Base-by-base conservation (phyloP, 2,113 vertebrate species). In the Elachura formosa region DNA sequence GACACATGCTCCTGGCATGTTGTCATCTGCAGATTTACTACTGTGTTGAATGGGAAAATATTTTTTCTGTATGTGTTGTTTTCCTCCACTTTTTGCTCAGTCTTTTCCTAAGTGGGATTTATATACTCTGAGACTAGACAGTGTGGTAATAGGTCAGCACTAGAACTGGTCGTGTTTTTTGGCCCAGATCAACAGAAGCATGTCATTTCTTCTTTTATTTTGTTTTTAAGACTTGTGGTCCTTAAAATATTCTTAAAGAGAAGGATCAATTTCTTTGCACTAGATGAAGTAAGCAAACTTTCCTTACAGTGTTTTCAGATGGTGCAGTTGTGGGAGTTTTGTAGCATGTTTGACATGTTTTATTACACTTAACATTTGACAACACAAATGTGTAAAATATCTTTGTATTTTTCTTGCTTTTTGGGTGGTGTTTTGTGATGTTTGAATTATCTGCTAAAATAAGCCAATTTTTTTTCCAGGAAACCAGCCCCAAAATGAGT, bases 1-100 rank as follows among this genome's bases (percentile, higher is more conserved):
- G 0, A n/a, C 46, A 22, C 46, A 40, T 0, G 1, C 18, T 62
- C 29, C 14, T 10, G 62, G 46, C 18, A 51, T 77, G 17, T 14
- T 62, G 45, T 40, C 2, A 2, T 75, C n/a, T 4, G 5, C 58
- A 63, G 41, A 41, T 63, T 28, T 52, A 41, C 20, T 52, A 0
- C 20, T 36, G 5, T 49, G 16, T 54, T 58, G 23, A 13, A 19
- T 5, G 15, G 9, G 29, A 13, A 59, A 77, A 8, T 94, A 55
- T 8, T 86, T 48, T 80, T 74, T 51, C 43, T 61, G 14, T 58
- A 5, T 48, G 7, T 74, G 34, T 45, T 34, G 15, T 54, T 88
- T 81, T 59, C 9, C 5, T 33, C 12, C 23, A 24, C 20, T 28
- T 14, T 49, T 80, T 90, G 8, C 56, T 76, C 22, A 31, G 9